These are phyloP conservation scores for Isoperla grammatica DNA, from an alignment of 2,888 invertebrate species.

Conservation along the genomic window DNA sequence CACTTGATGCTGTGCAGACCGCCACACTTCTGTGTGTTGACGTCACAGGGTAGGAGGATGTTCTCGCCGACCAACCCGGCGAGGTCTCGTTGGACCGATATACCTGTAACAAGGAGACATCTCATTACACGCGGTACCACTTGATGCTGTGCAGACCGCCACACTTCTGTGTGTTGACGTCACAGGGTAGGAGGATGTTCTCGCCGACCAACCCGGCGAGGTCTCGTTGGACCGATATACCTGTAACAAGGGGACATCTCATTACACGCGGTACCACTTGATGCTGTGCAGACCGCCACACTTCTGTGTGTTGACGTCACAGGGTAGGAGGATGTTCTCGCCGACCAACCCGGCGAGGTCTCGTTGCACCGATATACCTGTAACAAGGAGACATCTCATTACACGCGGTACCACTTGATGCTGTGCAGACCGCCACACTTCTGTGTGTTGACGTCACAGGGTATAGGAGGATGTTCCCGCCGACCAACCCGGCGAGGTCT, in stretches of 20 bases:
- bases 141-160: slow-evolving; percentile 77
- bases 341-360: slow-evolving; percentile 64
- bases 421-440: slow-evolving; percentile 74
- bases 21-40: slow-evolving; percentile 64
- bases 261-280: slow-evolving; percentile 65
- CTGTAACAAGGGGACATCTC: slow-evolving; percentile 20
- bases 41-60: slow-evolving; percentile 64
- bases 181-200: slow-evolving; percentile 64
- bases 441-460: slow-evolving; percentile 61
- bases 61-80: slow-evolving; percentile 64
- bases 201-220: slow-evolving; percentile 63
- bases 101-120: slow-evolving; percentile 22
- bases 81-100: slow-evolving; percentile 49
- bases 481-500: slow-evolving; percentile 62
- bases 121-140: slow-evolving; percentile 61
- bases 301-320: slow-evolving; percentile 59
- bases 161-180: slow-evolving; percentile 62
- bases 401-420: slow-evolving; percentile 75
- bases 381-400: too few relatives aligned
- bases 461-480: slow-evolving; percentile 64
- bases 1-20: slow-evolving; percentile 79
- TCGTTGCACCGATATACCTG: slow-evolving; percentile 41
- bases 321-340: slow-evolving; percentile 62
- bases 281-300: slow-evolving; percentile 77
- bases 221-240: slow-evolving; percentile 46